These are phyloP conservation scores for Centropus bengalensis DNA, from an alignment of 2,113 vertebrate species.

Conservation along the genomic window DNA sequence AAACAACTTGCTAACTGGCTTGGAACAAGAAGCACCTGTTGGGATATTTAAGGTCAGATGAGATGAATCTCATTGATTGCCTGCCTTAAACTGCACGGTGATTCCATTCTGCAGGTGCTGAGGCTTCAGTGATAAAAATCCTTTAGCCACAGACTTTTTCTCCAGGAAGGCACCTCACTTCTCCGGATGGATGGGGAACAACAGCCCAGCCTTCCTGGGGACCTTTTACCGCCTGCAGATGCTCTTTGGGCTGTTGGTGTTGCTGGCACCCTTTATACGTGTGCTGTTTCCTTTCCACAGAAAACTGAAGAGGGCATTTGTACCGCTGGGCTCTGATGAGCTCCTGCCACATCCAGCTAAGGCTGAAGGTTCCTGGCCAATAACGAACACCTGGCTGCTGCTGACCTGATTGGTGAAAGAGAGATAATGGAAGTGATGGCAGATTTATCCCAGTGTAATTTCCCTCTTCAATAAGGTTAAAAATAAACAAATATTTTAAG, in stretches of 20 bases:
- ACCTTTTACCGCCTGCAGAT: not conserved
- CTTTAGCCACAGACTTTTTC: not conserved
- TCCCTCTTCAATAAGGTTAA: not conserved
- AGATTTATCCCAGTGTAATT: too few relatives aligned
- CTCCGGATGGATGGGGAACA: too few relatives aligned
- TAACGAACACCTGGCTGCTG: not conserved
- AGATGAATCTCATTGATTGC: too few relatives aligned
- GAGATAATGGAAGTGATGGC: fast-evolving
- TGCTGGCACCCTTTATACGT: not conserved
- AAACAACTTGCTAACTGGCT: not conserved
- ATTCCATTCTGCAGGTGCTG: fast-evolving
- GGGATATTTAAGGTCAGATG: not conserved
- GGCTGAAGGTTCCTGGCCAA: not conserved
- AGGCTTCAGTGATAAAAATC: not conserved
- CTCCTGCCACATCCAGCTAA: not conserved
- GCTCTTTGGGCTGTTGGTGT: not conserved
- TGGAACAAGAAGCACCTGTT: not conserved
- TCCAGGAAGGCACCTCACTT: fast-evolving
- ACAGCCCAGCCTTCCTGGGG: not conserved
- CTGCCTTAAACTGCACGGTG: not conserved
- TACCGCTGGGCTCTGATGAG: not conserved
- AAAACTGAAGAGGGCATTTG: too few relatives aligned
- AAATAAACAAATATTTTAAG: not conserved
- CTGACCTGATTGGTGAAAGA: not conserved
- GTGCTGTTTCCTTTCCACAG: not conserved